phyloP scores from a whole-genome alignment of 1,140 invertebrate genomes.

The Trinorchestia longiramus region DNA sequence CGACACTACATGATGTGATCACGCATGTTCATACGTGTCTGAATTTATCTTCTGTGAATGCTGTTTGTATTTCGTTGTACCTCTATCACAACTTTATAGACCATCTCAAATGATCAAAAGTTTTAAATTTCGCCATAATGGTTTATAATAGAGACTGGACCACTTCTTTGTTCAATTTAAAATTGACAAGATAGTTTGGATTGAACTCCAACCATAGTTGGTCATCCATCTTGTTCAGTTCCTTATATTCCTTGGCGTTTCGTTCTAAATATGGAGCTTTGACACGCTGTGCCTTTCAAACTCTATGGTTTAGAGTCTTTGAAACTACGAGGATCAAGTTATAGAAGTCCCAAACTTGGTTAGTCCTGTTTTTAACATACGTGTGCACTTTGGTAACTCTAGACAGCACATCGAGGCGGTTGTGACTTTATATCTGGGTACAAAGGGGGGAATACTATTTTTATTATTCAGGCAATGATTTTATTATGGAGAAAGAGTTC shows the following conservation, averaged over 20 bases:
- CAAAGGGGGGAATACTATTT: not conserved
- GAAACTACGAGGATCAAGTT: constrained; percentile 23
- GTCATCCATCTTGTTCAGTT: constrained; percentile 16
- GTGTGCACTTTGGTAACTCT: not conserved
- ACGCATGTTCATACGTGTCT: not conserved
- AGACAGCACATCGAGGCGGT: not conserved
- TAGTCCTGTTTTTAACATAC: not conserved
- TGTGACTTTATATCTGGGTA: not conserved
- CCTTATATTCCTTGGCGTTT: not conserved
- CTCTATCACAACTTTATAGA: not conserved
- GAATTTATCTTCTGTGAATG: not conserved
- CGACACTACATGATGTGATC: not conserved
- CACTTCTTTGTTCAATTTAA: not conserved
- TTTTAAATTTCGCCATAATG: not conserved
- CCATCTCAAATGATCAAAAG: not conserved
- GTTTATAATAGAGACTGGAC: not conserved
- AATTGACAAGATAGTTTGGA: not conserved
- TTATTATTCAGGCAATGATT: not conserved
- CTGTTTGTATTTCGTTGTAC: not conserved
- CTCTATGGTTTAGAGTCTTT: not conserved
- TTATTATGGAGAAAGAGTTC: not conserved
- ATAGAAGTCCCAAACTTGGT: not conserved
- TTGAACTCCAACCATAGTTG: not conserved
- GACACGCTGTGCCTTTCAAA: not conserved
- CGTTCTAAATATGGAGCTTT: not conserved